Conservation (phyloP, 2,113 vertebrate genomes). For the Podocnemis expansa region DNA sequence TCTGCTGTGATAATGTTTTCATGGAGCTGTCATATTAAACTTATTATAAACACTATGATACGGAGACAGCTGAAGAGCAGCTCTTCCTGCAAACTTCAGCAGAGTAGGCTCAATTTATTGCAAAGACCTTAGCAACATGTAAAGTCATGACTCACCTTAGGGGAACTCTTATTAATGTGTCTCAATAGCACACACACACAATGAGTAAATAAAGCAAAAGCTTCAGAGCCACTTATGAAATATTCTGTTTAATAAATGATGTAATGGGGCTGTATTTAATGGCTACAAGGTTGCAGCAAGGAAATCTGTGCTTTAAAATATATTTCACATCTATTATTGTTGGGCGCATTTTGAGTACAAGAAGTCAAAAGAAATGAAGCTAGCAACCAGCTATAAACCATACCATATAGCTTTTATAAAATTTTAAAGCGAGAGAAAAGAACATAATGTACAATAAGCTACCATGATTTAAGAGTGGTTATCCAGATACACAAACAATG, state of each 20-base stretch:
- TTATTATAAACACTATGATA: not conserved
- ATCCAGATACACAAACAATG: not conserved
- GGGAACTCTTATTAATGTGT: accelerated
- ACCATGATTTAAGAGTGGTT: not conserved
- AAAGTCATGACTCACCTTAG: not conserved
- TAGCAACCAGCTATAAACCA: not conserved
- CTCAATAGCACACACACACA: accelerated
- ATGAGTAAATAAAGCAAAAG: not conserved
- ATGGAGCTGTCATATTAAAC: not conserved
- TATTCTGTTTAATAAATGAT: not conserved
- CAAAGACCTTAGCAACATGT: not conserved
- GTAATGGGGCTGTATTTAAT: not conserved
- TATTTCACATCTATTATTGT: not conserved
- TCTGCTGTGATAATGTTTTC: not conserved
- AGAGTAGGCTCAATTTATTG: not conserved
- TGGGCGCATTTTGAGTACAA: not conserved
- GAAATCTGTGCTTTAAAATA: not conserved
- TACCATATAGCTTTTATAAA: not conserved
- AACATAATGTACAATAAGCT: not conserved
- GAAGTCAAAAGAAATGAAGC: not conserved
- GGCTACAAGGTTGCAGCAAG: not conserved
- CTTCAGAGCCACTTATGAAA: not conserved
- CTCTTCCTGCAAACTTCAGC: not conserved
- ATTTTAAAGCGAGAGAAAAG: not conserved
- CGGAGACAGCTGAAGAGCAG: not conserved